Evolutionary conservation across 1,140 invertebrate genomes (phyloP).

Genomic region (Glossosoma conforme): DNA sequence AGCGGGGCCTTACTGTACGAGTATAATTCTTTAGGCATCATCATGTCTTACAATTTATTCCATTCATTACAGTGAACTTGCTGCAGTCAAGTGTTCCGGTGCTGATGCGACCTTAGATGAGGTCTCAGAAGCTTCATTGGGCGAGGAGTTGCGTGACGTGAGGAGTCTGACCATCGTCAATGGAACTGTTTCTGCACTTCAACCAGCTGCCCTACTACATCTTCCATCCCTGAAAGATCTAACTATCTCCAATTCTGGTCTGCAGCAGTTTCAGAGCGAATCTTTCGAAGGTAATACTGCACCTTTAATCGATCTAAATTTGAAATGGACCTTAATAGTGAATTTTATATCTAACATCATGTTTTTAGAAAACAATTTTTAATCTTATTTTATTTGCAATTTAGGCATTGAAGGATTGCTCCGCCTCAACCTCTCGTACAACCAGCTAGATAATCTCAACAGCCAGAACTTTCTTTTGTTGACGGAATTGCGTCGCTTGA

Average conservation of each 20-base stretch:
- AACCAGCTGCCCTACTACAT: not conserved
- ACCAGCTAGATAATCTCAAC: slow-evolving; percentile 9
- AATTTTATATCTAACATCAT: not conserved
- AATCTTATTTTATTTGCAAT: not conserved
- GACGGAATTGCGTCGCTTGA: slow-evolving; percentile 13
- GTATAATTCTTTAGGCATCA: too few relatives aligned
- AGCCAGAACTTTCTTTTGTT: slow-evolving; percentile 8
- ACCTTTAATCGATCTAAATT: too few relatives aligned
- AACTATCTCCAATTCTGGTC: not conserved
- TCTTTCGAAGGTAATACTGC: slow-evolving; percentile 11
- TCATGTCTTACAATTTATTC: too few relatives aligned
- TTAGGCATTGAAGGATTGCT: slow-evolving; percentile 17
- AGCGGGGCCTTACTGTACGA: too few relatives aligned
- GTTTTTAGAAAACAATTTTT: slow-evolving; percentile 1
- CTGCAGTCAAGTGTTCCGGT: too few relatives aligned
- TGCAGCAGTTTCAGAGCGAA: not conserved
- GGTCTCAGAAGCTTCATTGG: too few relatives aligned
- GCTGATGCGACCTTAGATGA: too few relatives aligned
- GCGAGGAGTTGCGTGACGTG: too few relatives aligned
- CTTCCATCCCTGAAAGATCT: slow-evolving; percentile 5
- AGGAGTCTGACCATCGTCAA: too few relatives aligned
- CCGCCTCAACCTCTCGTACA: slow-evolving; percentile 15
- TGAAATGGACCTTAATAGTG: not conserved
- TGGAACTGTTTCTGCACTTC: too few relatives aligned
- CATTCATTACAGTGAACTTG: too few relatives aligned